A percentile compares a stretch with the other conserved stretches of the same genome.
Evolutionary conservation across 2,797 vertebrate species (phyloP).

Genomic region (Iguana delicatissima): DNA sequence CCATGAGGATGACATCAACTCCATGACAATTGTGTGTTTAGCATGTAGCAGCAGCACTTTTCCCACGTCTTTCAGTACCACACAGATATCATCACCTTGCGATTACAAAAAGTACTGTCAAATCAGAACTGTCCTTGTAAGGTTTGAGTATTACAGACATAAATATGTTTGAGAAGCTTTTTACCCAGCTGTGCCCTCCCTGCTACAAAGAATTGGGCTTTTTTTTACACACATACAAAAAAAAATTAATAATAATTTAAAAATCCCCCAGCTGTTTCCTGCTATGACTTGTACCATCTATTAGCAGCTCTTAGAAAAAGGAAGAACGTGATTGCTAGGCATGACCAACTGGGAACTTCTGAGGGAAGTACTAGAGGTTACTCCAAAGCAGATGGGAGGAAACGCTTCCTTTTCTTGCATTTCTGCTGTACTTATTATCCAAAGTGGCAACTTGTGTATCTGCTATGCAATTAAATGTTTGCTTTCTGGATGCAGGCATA

Average conservation of each 20-base stretch:
- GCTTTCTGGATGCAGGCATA: not conserved
- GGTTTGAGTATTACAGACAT: not conserved
- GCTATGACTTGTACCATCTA: conserved; percentile 19
- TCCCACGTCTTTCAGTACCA: not conserved
- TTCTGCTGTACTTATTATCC: conserved; percentile 15
- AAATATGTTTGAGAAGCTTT: not conserved
- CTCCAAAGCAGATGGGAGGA: conserved; percentile 26
- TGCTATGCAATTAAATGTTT: not conserved
- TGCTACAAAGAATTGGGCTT: not conserved
- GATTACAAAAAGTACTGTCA: not conserved
- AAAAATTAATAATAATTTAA: not conserved
- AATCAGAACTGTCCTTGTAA: not conserved
- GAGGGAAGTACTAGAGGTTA: not conserved
- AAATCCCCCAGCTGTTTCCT: conserved; percentile 35
- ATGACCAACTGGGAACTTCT: conserved; percentile 15
- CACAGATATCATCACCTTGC: not conserved
- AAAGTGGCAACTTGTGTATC: conserved; percentile 18
- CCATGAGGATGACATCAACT: not conserved
- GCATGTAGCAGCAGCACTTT: not conserved
- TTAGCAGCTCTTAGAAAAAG: conserved; percentile 27
- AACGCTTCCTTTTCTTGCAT: conserved; percentile 20
- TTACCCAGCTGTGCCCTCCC: not conserved
- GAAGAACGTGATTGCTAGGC: conserved; percentile 1
- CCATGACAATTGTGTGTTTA: not conserved
- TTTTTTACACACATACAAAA: not conserved